Evolutionary conservation across 2,888 invertebrate genomes (phyloP).

Genomic region (Polymixis lichenea): DNA sequence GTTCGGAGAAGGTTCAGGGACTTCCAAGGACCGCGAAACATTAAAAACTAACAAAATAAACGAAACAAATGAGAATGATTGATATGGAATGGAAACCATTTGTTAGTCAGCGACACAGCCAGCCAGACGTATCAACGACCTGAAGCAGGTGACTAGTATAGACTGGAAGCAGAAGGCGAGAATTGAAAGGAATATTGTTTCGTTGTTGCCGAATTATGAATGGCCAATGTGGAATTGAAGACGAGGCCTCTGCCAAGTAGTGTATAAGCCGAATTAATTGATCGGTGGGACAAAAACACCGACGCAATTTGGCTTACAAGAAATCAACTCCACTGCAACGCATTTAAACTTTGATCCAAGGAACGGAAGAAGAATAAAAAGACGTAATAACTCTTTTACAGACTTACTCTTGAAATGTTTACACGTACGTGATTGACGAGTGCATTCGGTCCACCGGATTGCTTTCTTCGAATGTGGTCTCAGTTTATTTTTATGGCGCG

Average conservation of each 20-base stretch:
- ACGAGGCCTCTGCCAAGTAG: too few species aligned
- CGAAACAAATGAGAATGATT: too few species aligned
- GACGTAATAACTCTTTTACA: constrained; percentile 31
- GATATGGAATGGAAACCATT: too few species aligned
- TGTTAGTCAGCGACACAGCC: too few species aligned
- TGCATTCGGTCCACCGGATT: constrained; percentile 60
- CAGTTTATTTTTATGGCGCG: constrained; percentile 79
- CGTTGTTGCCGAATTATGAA: background rate
- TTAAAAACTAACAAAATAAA: too few species aligned
- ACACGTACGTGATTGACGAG: constrained; percentile 59
- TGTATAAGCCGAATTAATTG: background rate
- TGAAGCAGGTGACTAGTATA: background rate
- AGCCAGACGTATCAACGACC: background rate
- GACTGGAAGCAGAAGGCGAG: background rate
- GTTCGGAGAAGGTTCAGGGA: too few species aligned
- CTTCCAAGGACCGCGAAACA: too few species aligned
- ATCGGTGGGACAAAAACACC: background rate
- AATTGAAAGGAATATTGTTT: too few species aligned
- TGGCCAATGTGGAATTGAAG: background rate
- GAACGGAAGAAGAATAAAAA: background rate
- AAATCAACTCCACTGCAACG: background rate
- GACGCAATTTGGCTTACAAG: background rate
- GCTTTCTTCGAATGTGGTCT: constrained; percentile 74
- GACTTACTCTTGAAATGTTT: constrained; percentile 57
- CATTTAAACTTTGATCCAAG: background rate